Evolutionary conservation across 2,113 vertebrate species (phyloP), one percentile per base, ranked within the genome.

Genomic region (Gnathonemus longibarbis): DNA sequence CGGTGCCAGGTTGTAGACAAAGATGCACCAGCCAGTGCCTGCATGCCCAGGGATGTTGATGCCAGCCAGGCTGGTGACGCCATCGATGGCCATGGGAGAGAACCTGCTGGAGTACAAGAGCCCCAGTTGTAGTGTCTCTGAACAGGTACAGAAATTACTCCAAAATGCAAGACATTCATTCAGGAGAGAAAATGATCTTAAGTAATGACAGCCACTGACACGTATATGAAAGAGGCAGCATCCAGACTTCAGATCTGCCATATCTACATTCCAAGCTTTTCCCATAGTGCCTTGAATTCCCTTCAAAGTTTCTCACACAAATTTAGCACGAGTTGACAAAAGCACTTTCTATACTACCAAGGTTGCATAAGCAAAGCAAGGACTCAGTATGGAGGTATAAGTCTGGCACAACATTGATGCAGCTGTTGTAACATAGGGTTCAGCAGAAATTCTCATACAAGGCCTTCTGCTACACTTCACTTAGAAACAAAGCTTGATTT

Each of bases 21-120:
- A 99, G 96, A 99, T 99, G 92, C 98, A 99, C 98, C 98, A 99
- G 91, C 98, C 98, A 6, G 97, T 98, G 93, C 98, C 96, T 1
- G 98, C 97, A 31, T 99, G 98, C 88, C 98, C 98, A 2, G 98
- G 98, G 95, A 99, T 97, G 94, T 98, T 99, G 94, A 99, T 99
- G 94, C 98, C 98, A 1, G 98, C 97, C 96, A 99, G 95, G 95
- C 98, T 99, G 94, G 98, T 99, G 97, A 99, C 98, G 91, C 98
- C 98, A 77, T 99, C 98, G 91, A 99, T 99, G 94, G 98, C 97
- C 98, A 99, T 97, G 74, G 98, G 98, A 86, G 98, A 98, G 95
- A 99, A 99, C 94, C 98, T 96, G 96, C 96, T 97, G 92, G 89
- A 93, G 91, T 91, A 93, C 90, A 91, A 70, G 91, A 6, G 91